Base-by-base conservation (phyloP, 1,140 invertebrate species). In the Bombus ignitus region DNA sequence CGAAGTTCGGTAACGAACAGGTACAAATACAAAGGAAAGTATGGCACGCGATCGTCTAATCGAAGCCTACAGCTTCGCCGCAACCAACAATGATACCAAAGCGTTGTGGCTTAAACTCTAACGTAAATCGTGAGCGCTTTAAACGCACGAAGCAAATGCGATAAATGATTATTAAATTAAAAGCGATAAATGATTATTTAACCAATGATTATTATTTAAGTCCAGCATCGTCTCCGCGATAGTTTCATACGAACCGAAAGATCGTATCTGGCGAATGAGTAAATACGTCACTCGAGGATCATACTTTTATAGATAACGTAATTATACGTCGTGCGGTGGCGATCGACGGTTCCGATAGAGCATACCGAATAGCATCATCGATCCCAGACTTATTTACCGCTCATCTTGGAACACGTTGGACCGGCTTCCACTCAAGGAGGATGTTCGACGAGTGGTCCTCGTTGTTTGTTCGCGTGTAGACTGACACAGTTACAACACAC, bases 371-470 rank as follows among this genome's bases (percentile, higher is more conserved):
- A 57, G 42, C 18, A 78, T 71, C 18, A 32, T 12, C 81, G 35
- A 70, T 59, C 82, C n/a, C 39, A 35, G 65, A 70, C 35, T 59
- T 35, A 84, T 62, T 84, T 59, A 35, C 8, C 28, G 39, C 28
- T 42, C 37, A 68, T 70, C 32, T 79, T 42, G 35, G 10, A 57
- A 13, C 32, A 57, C 6, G 32, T 28, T 53, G 35, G 5, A 83
- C n/a, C 62, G 9, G 12, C 44, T 59, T 42, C 87, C 47, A 86
- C 85, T 82, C 88, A 71, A 72, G 39, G 77, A 88, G 83, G 80
- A 87, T 87, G 85, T 90, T 89, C 87, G 73, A 87, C 74, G 87
- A 88, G 71, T 74, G 83, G 85, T 85, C 91, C 37, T 57, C 90
- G 90, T 90, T 89, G 83, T 68, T 79, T 66, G 53, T 83, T 83